Base-by-base conservation (phyloP, 1,140 invertebrate genomes). In the Popillia japonica region DNA sequence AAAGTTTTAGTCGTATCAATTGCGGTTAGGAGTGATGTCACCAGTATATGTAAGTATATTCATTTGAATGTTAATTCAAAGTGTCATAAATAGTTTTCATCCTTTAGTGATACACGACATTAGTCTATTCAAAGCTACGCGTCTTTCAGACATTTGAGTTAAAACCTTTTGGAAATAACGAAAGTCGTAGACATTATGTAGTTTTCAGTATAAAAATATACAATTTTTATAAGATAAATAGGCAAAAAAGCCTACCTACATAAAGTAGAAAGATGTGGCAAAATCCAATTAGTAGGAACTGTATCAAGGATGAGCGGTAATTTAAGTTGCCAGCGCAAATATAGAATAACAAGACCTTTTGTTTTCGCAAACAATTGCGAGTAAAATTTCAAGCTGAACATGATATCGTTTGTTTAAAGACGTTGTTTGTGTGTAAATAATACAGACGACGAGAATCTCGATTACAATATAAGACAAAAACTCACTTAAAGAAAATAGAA, bases 381-480 rank as follows among this genome's bases (percentile, higher is more conserved):
- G 78, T 74, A 72, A 74, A 14, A 82, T 77, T 82, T 82, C 78
- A 80, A 81, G 74, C 76, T 75, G 48, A 82, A 81, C 61, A 55
- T 72, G 80, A 81, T 81, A 82, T 80, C 41, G 78, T 78, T 80
- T 80, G 74, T 59, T 68, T 34, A 40, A n/a, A 77, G 75, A 41
- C 76, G 76, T 82, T 81, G 80, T 82, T 81, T 78, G 34, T 75
- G 73, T 79, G 81, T 80, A 80, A 82, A 74, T 55, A 78, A 81
- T 80, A 76, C 72, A 74, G 20, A 27, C n/a, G 14, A 17, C 48
- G 17, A 55, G 48, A 55, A n/a, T 55, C 14, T 48, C 17, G 48
- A 55, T 55, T 55, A 55, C 48, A 55, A 17, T 6, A 6, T n/a
- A n/a, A 48, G 48, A 55, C 48, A 3, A n/a, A 55, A 55, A 55